Percentiles rank a stretch among this genome's conserved stretches.
Evolutionary conservation across 2,113 vertebrate species (phyloP).

Genomic region (Mixornis gularis): DNA sequence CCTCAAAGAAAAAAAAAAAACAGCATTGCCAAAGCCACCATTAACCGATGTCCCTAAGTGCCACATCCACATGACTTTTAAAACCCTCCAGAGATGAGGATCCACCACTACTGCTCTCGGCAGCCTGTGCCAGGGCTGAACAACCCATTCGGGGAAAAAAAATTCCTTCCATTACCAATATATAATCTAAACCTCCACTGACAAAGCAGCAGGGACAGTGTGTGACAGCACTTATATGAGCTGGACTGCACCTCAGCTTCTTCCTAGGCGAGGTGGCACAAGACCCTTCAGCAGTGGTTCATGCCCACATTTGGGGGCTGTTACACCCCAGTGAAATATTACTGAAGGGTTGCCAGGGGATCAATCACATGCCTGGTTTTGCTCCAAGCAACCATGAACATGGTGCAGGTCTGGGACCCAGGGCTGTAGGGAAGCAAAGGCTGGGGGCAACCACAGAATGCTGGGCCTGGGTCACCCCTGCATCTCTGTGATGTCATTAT

Average conservation of each 20-base stretch:
- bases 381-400: neutral
- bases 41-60: neutral
- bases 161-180: neutral
- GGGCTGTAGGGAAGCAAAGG: neutral
- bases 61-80: neutral
- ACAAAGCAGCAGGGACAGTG: neutral
- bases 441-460: neutral
- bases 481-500: constrained; percentile 56
- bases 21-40: neutral
- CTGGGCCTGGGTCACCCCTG: constrained; percentile 34
- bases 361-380: too few relatives aligned
- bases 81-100: neutral
- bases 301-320: accelerated
- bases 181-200: neutral
- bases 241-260: neutral
- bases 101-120: neutral
- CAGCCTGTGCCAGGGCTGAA: neutral
- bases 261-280: neutral
- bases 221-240: neutral
- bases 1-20: neutral
- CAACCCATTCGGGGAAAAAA: neutral
- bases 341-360: neutral
- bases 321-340: accelerated
- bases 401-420: accelerated
- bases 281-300: too few relatives aligned